Evolutionary conservation across 1,140 invertebrate genomes (phyloP), one percentile per base, ranked within the genome.

Genomic region (Liolophura sinensis): DNA sequence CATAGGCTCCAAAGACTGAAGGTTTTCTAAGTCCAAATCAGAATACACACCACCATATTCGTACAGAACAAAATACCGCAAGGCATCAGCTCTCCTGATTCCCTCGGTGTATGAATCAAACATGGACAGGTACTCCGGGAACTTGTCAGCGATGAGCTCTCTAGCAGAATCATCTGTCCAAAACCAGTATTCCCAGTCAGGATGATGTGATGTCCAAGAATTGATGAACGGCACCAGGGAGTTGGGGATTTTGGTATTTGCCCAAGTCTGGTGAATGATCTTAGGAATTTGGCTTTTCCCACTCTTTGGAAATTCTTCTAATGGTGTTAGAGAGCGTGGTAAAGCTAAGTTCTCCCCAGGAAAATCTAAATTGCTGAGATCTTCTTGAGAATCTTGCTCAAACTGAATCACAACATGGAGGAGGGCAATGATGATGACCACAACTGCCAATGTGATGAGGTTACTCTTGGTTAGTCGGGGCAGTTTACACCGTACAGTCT

Each of bases 191-290:
- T 78, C 72, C 79, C 81, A 83, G 25, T 70, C 76, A 20, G 78
- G 76, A 66, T 82, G 74, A 40, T 73, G 68, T 27, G 64, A 64
- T 40, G 64, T 58, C 82, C 82, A 83, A 1, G 79, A 73, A 52
- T 74, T 75, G 20, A 78, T 67, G 76, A 78, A 82, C 24, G 54
- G 63, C 7, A 60, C 65, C 68, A 80, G 76, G 60, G 71, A 76
- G n/a, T 64, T 59, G 4, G 82, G 82, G 31, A 83, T 67, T 25
- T 75, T 25, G 1, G 67, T 69, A 57, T 71, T 70, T 64, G 80
- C 78, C 82, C 82, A 83, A 12, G 78, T 80, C 58, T 83, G 82
- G 59, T 83, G 82, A 51, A 83, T 78, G 18, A 81, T 79, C 64
- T 73, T 73, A 12, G 81, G 80, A 31, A 83, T 78, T 67, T 66